Evolutionary conservation across 1,140 invertebrate species (phyloP).

Genomic region (Cotesia chilonis): DNA sequence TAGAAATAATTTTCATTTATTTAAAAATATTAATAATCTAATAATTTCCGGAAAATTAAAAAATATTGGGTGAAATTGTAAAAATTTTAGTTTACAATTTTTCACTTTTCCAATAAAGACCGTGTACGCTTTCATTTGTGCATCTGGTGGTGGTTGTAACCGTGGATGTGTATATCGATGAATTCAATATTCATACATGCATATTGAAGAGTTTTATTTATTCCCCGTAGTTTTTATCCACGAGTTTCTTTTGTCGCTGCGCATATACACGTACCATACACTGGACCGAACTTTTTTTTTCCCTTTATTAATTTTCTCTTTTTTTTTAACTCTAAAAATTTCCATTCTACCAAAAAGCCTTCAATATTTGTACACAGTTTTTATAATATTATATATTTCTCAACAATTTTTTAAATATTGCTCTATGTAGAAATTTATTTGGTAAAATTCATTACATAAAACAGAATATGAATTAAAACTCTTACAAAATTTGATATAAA

Average conservation of each 20-base stretch:
- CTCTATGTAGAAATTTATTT: too few species aligned
- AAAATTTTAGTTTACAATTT: not conserved
- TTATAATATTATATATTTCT: too few species aligned
- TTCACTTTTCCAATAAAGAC: slow-evolving; percentile 26
- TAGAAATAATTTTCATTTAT: too few species aligned
- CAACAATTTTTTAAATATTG: too few species aligned
- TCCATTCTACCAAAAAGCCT: too few species aligned
- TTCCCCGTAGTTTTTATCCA: slow-evolving; percentile 24
- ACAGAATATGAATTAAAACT: too few species aligned
- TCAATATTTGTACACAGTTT: too few species aligned
- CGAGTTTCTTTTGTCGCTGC: slow-evolving; percentile 24
- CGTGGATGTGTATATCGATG: slow-evolving; percentile 22
- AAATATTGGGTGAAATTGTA: not conserved
- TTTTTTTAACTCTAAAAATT: too few species aligned
- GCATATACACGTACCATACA: too few species aligned
- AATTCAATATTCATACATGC: slow-evolving; percentile 34
- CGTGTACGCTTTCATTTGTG: not conserved
- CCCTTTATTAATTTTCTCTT: not conserved
- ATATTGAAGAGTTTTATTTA: slow-evolving; percentile 33
- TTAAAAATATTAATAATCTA: too few species aligned
- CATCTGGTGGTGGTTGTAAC: not conserved
- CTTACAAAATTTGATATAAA: too few species aligned
- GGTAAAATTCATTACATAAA: too few species aligned
- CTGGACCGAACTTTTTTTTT: slow-evolving; percentile 21
- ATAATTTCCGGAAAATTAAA: not conserved